Conservation (phyloP, 2,797 vertebrate genomes). For the Hypotaenidia okinawae region DNA sequence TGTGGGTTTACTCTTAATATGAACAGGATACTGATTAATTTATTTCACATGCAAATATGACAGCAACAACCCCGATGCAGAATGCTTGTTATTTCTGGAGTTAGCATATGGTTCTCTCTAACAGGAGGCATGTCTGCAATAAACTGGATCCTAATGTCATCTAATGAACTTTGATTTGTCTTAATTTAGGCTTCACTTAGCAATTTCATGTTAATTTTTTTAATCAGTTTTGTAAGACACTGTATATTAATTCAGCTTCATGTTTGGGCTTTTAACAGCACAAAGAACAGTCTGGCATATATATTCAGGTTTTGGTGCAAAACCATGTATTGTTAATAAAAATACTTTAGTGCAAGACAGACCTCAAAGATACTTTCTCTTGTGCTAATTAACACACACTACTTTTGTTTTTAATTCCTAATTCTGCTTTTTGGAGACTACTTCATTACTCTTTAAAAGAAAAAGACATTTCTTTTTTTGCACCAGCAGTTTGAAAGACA, state of each 20-base stretch:
- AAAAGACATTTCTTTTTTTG: neutral
- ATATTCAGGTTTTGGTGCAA: neutral
- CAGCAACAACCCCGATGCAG: conserved; percentile 66
- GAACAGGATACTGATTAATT: conserved; percentile 66
- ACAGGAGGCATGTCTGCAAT: conserved; percentile 69
- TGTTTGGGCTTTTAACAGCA: conserved; percentile 26
- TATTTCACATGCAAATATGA: conserved; percentile 68
- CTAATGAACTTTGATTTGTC: conserved; percentile 74
- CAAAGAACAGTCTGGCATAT: neutral
- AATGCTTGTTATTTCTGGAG: conserved; percentile 73
- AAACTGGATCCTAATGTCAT: conserved; percentile 68
- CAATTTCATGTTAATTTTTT: conserved; percentile 66
- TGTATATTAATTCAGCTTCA: conserved; percentile 14
- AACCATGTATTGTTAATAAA: neutral
- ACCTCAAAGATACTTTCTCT: neutral
- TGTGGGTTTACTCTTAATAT: conserved; percentile 63
- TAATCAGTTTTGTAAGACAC: conserved; percentile 45
- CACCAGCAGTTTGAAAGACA: neutral
- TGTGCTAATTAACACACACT: neutral
- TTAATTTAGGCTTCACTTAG: conserved; percentile 69
- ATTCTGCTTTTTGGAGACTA: neutral
- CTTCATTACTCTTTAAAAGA: neutral
- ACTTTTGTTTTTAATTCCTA: neutral
- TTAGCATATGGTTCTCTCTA: conserved; percentile 69
- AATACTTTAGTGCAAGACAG: neutral